Evolutionary conservation across 2,113 vertebrate species (phyloP).

Genomic region (Phalacrocorax aristotelis): DNA sequence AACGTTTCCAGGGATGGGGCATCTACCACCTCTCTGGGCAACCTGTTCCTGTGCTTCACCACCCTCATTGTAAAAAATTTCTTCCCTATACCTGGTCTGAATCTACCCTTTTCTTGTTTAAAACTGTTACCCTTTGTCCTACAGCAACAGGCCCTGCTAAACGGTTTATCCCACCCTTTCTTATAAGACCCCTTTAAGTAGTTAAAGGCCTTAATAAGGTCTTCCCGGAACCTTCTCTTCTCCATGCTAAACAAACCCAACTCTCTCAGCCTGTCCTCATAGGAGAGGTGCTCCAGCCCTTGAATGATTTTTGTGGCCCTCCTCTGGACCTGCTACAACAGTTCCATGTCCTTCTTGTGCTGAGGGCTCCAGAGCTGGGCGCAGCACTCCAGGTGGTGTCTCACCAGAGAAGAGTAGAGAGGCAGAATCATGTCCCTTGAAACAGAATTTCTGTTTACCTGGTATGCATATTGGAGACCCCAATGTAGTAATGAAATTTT

Average conservation of each 20-base stretch:
- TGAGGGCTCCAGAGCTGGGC: no score
- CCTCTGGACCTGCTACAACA: not conserved
- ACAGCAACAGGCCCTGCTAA: no score
- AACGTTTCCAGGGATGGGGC: not conserved
- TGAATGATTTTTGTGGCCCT: not conserved
- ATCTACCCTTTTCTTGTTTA: not conserved
- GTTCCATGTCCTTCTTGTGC: not conserved
- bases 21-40: not conserved
- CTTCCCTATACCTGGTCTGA: not conserved
- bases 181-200: no score
- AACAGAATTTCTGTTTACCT: not conserved
- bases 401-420: accelerated
- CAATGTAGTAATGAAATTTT: not conserved
- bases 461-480: not conserved
- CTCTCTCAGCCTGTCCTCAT: not conserved
- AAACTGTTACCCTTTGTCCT: not conserved
- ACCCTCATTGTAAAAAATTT: not conserved
- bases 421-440: not conserved
- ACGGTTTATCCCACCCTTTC: no score
- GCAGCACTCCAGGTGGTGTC: not conserved
- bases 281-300: not conserved
- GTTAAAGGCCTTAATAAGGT: no score
- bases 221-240: no score
- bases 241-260: no score
- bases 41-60: not conserved